A percentile compares a stretch with the other conserved stretches of the same genome.
These are phyloP conservation scores for Nannospalax galili DNA, from an alignment of 2,113 vertebrate species.

Conservation along the genomic window DNA sequence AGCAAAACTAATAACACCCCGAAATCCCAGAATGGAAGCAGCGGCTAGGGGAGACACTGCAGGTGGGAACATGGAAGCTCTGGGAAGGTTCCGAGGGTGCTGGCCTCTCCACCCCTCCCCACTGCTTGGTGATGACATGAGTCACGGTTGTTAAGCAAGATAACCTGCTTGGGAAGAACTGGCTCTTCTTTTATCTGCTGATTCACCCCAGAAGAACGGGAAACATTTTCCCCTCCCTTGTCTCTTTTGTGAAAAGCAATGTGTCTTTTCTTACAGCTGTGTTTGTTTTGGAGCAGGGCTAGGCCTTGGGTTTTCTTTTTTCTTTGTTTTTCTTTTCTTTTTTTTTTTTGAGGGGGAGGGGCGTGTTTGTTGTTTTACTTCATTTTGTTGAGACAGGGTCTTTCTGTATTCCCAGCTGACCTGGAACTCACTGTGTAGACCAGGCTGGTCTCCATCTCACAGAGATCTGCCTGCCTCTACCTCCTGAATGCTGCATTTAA, in stretches of 20 bases:
- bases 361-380: too few relatives aligned
- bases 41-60: background rate
- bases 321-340: too few relatives aligned
- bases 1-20: background rate
- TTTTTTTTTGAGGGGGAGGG: too few relatives aligned
- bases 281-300: background rate
- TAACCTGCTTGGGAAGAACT: background rate
- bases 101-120: background rate
- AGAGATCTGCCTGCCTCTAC: too few relatives aligned
- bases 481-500: too few relatives aligned
- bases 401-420: too few relatives aligned
- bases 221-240: background rate
- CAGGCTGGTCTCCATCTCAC: too few relatives aligned
- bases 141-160: background rate
- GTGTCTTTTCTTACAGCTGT: background rate
- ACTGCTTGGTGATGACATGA: background rate
- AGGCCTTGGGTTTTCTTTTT: too few relatives aligned
- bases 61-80: background rate
- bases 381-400: too few relatives aligned
- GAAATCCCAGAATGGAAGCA: background rate
- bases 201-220: conserved; percentile 49
- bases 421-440: too few relatives aligned
- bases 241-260: background rate
- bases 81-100: background rate
- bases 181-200: conserved; percentile 11